These are phyloP conservation scores for Zygogramma bicolorata DNA, from an alignment of 2,888 invertebrate genomes.

Conservation along the genomic window DNA sequence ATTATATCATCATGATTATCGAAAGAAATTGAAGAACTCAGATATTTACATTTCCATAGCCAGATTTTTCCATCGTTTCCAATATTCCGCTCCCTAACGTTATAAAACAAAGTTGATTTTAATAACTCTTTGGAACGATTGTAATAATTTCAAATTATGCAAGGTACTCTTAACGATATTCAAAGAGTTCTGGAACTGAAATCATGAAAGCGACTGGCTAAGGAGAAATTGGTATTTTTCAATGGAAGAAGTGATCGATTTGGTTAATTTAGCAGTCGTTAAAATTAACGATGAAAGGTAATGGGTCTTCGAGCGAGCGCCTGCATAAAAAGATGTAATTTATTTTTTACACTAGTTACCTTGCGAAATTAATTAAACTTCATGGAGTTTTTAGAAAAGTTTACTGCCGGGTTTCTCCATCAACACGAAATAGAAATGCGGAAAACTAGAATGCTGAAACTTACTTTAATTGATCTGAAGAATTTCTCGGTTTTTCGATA, in stretches of 20 bases:
- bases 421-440: constrained; percentile 35
- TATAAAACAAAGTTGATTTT: neutral
- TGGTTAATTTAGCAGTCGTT: constrained; percentile 29
- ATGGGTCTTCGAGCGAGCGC: constrained; percentile 26
- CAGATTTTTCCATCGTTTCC: neutral
- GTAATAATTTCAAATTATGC: neutral
- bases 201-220: neutral
- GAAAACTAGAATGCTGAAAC: constrained; percentile 20
- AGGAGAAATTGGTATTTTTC: constrained; percentile 13
- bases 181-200: constrained; percentile 6
- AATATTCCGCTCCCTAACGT: neutral
- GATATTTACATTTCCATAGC: neutral
- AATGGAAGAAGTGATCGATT: constrained; percentile 34
- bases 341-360: constrained; percentile 42
- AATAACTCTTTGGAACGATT: neutral
- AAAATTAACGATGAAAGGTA: constrained; percentile 34
- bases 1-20: no score
- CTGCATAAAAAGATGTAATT: constrained; percentile 38
- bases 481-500: no score
- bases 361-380: constrained; percentile 41
- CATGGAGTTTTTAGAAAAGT: constrained; percentile 37
- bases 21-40: neutral
- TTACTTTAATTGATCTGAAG: constrained; percentile 26
- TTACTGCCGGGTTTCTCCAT: constrained; percentile 30
- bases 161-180: neutral